Evolutionary conservation across 2,888 invertebrate genomes (phyloP).

Genomic region (Cosmopolites sordidus): DNA sequence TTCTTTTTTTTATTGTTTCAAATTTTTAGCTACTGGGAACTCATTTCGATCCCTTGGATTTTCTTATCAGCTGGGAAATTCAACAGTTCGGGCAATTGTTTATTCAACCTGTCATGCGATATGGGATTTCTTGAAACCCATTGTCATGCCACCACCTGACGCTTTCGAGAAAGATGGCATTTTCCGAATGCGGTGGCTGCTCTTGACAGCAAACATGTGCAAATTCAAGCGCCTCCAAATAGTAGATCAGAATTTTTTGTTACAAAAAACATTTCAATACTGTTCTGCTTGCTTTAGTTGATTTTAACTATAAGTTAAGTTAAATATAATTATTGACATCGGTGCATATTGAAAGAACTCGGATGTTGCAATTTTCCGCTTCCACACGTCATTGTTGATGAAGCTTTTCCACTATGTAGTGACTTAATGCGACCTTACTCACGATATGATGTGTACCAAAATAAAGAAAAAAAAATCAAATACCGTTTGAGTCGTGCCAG

Average conservation of each 20-base stretch:
- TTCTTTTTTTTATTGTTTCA: too few species aligned
- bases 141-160: conserved; percentile 1
- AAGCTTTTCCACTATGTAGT: conserved; percentile 10
- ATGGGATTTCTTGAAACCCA: not conserved
- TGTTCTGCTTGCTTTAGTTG: conserved; percentile 9
- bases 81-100: conserved; percentile 6
- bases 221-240: conserved; percentile 27
- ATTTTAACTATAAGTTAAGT: too few species aligned
- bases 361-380: too few species aligned
- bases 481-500: conserved; percentile 25
- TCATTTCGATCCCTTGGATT: conserved; percentile 6
- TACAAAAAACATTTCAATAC: conserved; percentile 7
- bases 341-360: too few species aligned
- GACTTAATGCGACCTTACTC: conserved; percentile 13
- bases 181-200: conserved; percentile 28
- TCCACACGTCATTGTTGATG: conserved; percentile 11
- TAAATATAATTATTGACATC: too few species aligned
- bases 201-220: conserved; percentile 34
- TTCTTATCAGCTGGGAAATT: conserved; percentile 6
- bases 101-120: conserved; percentile 2
- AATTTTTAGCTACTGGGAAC: not conserved
- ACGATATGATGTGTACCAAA: not conserved
- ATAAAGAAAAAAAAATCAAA: conserved; percentile 19
- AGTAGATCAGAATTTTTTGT: conserved; percentile 22
- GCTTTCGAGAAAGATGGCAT: conserved; percentile 9